Percentiles rank a stretch among this genome's conserved stretches.
phyloP scores from a whole-genome alignment of 23 tunicate genomes.

The Ciona savignyi region DNA sequence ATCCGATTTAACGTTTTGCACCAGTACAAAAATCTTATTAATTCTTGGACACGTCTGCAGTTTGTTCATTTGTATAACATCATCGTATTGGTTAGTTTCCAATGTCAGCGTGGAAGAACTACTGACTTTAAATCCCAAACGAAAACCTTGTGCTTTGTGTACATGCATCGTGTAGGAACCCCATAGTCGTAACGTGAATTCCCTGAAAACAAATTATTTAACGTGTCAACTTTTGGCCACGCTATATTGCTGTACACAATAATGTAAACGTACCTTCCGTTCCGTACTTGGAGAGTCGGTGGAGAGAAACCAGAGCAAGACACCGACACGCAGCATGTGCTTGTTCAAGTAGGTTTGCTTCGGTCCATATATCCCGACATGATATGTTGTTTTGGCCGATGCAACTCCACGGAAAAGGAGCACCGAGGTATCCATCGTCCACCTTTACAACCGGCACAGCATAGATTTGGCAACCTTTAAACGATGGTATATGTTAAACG shows the following conservation, averaged over 20 bases:
- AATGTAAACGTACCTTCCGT: not conserved
- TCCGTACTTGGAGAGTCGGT: conserved; percentile 6
- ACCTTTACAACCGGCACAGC: conserved; percentile 58
- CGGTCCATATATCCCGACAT: conserved; percentile 71
- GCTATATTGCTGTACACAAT: too few species aligned
- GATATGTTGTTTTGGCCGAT: conserved; percentile 16
- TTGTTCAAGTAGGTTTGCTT: conserved; percentile 8
- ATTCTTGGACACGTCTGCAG: not conserved
- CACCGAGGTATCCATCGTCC: not conserved
- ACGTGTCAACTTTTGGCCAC: too few species aligned
- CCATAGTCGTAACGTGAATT: conserved; percentile 25
- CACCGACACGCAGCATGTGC: conserved; percentile 53
- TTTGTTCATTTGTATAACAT: not conserved
- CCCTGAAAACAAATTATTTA: not conserved
- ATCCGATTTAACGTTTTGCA: not conserved
- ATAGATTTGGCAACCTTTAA: conserved; percentile 18
- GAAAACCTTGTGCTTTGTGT: conserved; percentile 33
- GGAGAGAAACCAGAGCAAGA: conserved; percentile 52
- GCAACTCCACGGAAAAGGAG: conserved; percentile 23
- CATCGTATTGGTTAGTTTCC: not conserved
- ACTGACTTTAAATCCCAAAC: conserved; percentile 1
- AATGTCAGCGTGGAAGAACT: not conserved
- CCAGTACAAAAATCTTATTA: not conserved
- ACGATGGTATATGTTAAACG: too few species aligned
- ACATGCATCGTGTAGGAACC: conserved; percentile 12